Base-by-base conservation (phyloP, 2,888 invertebrate genomes). In the Kryphioiulus occultus region DNA sequence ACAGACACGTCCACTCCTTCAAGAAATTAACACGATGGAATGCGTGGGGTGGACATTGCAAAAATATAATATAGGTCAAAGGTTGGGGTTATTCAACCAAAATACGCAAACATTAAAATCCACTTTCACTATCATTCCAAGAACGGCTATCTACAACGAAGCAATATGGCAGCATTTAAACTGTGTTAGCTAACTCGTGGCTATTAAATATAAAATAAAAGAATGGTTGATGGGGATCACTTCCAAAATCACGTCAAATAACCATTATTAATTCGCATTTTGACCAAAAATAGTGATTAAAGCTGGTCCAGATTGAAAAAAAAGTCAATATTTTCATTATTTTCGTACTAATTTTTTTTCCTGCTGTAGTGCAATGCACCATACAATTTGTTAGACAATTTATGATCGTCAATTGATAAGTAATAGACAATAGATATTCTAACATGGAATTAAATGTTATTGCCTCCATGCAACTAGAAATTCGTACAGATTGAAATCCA, bases 21-120 rank as follows among this genome's bases (percentile, higher is more conserved):
- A 30, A 78, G 68, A 78, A 26, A 78, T 78, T 78, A 78, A 32
- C 78, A 78, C 78, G 30, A 78, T 30, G 78, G 78, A 78, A 78
- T 78, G 78, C 17, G 78, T 2, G 30, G 78, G 78, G 78, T 78
- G 78, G 78, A 30, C 17, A 78, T 78, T 30, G 9, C 22, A 68
- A 68, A 22, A 68, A 78, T 30, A 30, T 78, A 78, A 78, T 78
- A 7, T 78, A 26, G 78, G 78, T 32, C 30, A 78, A 32, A 78
- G 78, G 78, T 78, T 17, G 78, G 78, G 78, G 78, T 78, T 78
- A 78, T 78, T 78, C 78, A 78, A 78, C 78, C 17, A 32, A 30
- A 78, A 78, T 30, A 78, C 30, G 30, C 26, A 26, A 78, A 78
- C 30, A 32, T 32, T 26, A 78, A 78, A 78, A 78, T 17, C 26